Conservation (phyloP, 92 coral and sea anemone species). For the Parazoanthus darwini region DNA sequence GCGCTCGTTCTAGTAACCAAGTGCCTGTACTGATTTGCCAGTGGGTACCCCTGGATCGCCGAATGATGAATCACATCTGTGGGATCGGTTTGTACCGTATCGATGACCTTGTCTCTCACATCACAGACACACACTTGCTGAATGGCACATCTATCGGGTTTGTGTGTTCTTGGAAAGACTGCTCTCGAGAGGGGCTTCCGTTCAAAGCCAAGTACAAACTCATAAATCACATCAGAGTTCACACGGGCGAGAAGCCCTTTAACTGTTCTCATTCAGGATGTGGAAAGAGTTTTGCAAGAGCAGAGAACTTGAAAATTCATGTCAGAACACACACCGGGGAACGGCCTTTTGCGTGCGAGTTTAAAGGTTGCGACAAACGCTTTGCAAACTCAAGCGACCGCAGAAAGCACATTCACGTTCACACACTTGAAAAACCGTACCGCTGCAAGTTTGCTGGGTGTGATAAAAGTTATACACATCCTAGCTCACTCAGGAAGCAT, state of each 20-base stretch:
- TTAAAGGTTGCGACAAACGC: conserved; percentile 90
- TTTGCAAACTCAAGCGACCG: conserved; percentile 99
- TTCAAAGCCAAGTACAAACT: conserved; percentile 99
- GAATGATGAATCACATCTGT: conserved; percentile 69
- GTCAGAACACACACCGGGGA: conserved; percentile 96
- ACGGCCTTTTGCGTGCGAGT: conserved; percentile 95
- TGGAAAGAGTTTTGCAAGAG: conserved; percentile 94
- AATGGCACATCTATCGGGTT: conserved; percentile 72
- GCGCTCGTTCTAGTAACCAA: conserved; percentile 24
- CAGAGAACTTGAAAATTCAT: conserved; percentile 96
- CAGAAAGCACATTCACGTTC: conserved; percentile 94
- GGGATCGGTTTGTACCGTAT: conserved; percentile 84
- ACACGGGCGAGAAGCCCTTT: conserved; percentile 98
- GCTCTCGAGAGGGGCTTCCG: conserved; percentile 90
- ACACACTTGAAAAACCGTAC: conserved; percentile 95
- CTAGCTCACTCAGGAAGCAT: conserved; percentile 95
- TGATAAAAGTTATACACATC: conserved; percentile 96
- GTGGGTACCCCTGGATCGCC: conserved; percentile 68
- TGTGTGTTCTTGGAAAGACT: conserved; percentile 94
- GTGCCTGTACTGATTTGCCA: conserved; percentile 75
- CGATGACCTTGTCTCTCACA: conserved; percentile 88
- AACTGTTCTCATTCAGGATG: conserved; percentile 88
- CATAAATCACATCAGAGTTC: conserved; percentile 94
- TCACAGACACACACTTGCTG: conserved; percentile 82
- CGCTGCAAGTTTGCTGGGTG: conserved; percentile 95